Base-by-base conservation (phyloP, 2,113 vertebrate genomes). In the Columba janthina region DNA sequence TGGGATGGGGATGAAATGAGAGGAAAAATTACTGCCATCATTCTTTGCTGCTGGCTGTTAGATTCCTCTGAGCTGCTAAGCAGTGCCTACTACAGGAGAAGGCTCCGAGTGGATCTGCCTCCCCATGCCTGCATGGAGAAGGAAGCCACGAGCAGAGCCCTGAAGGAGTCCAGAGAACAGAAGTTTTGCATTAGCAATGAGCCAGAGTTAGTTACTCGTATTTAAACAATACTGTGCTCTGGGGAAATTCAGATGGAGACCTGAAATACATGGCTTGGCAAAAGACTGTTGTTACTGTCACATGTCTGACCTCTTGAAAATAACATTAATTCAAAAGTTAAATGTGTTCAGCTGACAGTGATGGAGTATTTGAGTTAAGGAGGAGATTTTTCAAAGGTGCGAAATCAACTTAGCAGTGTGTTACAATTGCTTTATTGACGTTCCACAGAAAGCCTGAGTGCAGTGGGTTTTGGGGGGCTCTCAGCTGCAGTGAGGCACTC, bases 281-380 rank as follows among this genome's bases (percentile, higher is more conserved):
- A 90, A 96, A 85, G 60, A 61, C 53, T 88, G 40, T 74, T 84
- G 66, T 89, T 93, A 83, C 60, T 92, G 78, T 96, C 94, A 70
- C 65, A 54, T 83, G 81, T 40, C 78, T 95, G 88, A 88, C 88
- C 90, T 81, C 88, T 94, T 81, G 84, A 78, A 96, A 96, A 94
- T 85, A 95, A 78, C 77, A 80, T 78, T 95, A 90, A 96, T 93
- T 96, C 90, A 71, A 44, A 94, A 96, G 65, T 90, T 91, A 94
- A 94, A 91, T 3, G 38, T 83, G 53, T 93, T 90, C 94, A 78
- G 34, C 48, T 88, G 88, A 86, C 88, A 96, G 57, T 90, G 64
- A 91, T 90, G 81, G 65, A 96, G 51, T 81, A 83, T 93, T 93
- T 92, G 72, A 76, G 60, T 80, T 93, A 83, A 96, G 85, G 28